Evolutionary conservation across 2,888 invertebrate genomes (phyloP).

Genomic region (Idaea biselata): DNA sequence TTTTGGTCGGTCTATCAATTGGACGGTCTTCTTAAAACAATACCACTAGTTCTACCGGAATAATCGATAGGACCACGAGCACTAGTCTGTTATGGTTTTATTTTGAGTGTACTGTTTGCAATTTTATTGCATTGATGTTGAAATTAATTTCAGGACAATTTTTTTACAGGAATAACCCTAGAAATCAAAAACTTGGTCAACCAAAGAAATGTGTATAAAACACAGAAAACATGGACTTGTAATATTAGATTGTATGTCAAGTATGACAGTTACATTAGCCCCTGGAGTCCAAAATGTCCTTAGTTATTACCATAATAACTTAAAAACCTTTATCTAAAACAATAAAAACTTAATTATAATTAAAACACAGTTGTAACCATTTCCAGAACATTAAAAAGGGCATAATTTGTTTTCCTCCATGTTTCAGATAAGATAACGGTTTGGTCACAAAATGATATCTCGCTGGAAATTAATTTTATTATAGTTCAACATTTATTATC

Average conservation of each 20-base stretch:
- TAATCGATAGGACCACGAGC: too few relatives aligned
- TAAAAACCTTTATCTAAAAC: conserved; percentile 24
- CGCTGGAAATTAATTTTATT: not conserved
- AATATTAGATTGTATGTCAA: not conserved
- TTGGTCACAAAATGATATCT: not conserved
- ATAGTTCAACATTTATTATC: not conserved
- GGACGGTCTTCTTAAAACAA: too few relatives aligned
- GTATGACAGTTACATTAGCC: not conserved
- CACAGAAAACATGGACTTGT: too few relatives aligned
- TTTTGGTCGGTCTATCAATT: too few relatives aligned
- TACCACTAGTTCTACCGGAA: too few relatives aligned
- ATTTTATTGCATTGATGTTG: too few relatives aligned
- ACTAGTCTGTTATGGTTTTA: too few relatives aligned
- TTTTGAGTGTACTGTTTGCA: too few relatives aligned
- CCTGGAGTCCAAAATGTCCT: not conserved
- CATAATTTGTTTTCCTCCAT: conserved; percentile 14
- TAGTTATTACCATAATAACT: not conserved
- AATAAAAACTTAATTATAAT: conserved; percentile 31
- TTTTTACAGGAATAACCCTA: too few relatives aligned
- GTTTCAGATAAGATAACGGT: not conserved
- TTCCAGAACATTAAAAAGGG: conserved; percentile 16
- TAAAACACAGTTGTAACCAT: conserved; percentile 25
- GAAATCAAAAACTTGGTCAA: too few relatives aligned
- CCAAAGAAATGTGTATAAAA: too few relatives aligned
- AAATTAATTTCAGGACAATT: too few relatives aligned